These are phyloP conservation scores for Sweltsa coloradensis DNA, from an alignment of 1,140 invertebrate genomes.

Conservation along the genomic window DNA sequence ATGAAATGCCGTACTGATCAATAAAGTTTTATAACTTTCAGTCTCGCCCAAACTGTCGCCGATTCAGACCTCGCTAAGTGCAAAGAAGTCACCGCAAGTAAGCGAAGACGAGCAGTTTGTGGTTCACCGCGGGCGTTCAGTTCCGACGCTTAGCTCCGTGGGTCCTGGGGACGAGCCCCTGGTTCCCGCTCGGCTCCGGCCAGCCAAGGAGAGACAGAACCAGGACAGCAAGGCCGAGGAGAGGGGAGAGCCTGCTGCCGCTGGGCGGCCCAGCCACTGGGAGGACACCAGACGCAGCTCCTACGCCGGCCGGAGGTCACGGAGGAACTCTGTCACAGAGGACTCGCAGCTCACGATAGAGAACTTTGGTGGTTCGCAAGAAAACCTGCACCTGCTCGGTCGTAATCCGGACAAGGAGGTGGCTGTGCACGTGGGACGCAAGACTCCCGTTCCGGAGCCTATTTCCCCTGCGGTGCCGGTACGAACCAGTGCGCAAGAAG, in stretches of 20 bases:
- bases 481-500: conserved; percentile 60
- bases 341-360: conserved; percentile 77
- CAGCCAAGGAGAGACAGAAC: conserved; percentile 45
- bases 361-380: conserved; percentile 82
- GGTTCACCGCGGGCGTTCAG: conserved; percentile 61
- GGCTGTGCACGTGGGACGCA: conserved; percentile 36
- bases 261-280: conserved; percentile 75
- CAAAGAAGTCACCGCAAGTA: conserved; percentile 29
- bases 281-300: conserved; percentile 52
- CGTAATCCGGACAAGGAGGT: conserved; percentile 68
- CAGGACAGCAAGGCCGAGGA: conserved; percentile 50
- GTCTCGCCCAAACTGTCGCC: too few relatives aligned
- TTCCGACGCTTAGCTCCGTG: conserved; percentile 63
- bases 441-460: background rate
- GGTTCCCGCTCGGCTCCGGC: conserved; percentile 38
- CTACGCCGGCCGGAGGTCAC: conserved; percentile 65
- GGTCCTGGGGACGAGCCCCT: conserved; percentile 26
- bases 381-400: conserved; percentile 48
- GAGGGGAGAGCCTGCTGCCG: conserved; percentile 42
- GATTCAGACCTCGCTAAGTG: conserved; percentile 17
- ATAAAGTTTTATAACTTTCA: too few relatives aligned
- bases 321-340: conserved; percentile 72
- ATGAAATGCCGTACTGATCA: too few relatives aligned
- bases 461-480: conserved; percentile 36
- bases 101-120: conserved; percentile 38